These are phyloP conservation scores for Plebejus melissa DNA, from an alignment of 2,888 invertebrate genomes.

Conservation along the genomic window DNA sequence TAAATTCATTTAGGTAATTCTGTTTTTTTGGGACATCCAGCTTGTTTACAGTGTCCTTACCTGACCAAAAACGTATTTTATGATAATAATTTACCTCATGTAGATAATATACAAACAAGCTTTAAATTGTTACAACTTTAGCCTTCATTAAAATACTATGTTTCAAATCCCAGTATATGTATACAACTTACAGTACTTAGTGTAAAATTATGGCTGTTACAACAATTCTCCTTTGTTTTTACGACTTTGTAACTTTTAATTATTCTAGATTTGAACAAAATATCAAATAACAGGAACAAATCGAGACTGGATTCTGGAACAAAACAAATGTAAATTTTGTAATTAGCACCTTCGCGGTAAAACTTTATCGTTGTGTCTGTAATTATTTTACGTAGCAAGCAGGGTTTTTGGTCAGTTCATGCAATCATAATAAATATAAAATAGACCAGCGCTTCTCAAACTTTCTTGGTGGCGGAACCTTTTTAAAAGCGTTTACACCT, in stretches of 20 bases:
- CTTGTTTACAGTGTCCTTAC: too few species aligned
- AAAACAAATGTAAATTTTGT: constrained; percentile 15
- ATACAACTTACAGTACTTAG: neutral
- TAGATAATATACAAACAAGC: neutral
- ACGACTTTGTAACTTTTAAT: constrained; percentile 7
- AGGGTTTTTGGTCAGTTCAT: neutral
- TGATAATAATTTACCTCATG: too few species aligned
- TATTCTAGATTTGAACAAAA: constrained; percentile 5
- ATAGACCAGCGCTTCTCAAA: too few species aligned
- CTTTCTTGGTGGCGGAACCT: too few species aligned
- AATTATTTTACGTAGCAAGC: neutral
- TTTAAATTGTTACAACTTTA: neutral
- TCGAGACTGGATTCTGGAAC: neutral
- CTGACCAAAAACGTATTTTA: too few species aligned
- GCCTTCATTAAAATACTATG: neutral
- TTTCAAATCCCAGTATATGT: neutral
- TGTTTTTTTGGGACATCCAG: too few species aligned
- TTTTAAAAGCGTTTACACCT: too few species aligned
- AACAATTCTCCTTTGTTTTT: constrained; percentile 6
- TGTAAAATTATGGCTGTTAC: neutral
- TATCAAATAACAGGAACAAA: constrained; percentile 12
- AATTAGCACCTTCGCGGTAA: constrained; percentile 1
- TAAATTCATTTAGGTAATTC: too few species aligned
- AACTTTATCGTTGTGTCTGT: neutral
- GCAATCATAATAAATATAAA: too few species aligned